Conservation (phyloP, 2,888 invertebrate species). For the Ormyrus thymus region DNA sequence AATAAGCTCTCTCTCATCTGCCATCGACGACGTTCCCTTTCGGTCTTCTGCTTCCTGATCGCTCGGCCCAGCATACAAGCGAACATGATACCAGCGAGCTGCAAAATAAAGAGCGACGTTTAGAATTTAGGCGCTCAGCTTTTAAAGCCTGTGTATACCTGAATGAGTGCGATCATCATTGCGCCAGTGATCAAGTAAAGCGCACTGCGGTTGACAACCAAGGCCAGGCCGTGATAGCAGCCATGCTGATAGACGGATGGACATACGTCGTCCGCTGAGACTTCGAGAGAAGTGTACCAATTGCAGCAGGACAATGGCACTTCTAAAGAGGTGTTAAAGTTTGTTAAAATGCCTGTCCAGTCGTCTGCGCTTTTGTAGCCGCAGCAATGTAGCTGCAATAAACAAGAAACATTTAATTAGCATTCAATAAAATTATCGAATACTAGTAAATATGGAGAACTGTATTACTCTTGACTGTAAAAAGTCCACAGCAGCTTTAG, state of each 20-base stretch:
- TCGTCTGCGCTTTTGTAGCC: constrained; percentile 70
- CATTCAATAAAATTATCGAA: background rate
- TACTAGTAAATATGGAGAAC: background rate
- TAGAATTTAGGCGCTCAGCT: too few relatives aligned
- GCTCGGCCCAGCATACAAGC: constrained; percentile 92
- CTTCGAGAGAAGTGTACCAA: constrained; percentile 67
- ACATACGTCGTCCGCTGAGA: constrained; percentile 58
- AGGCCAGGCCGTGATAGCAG: constrained; percentile 79
- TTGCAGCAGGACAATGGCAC: constrained; percentile 80
- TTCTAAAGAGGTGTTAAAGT: constrained; percentile 57
- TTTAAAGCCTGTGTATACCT: constrained; percentile 75
- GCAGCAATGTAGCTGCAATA: constrained; percentile 73
- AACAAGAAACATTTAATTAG: background rate
- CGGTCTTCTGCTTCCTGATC: constrained; percentile 86
- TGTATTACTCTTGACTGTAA: constrained; percentile 78
- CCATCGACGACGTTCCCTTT: constrained; percentile 83
- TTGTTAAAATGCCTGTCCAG: constrained; percentile 79
- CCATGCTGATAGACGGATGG: constrained; percentile 74
- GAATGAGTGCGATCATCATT: constrained; percentile 87
- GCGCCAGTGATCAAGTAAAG: constrained; percentile 85
- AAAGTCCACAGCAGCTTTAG: constrained; percentile 77
- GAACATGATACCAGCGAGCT: constrained; percentile 91
- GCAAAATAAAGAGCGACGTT: constrained; percentile 56
- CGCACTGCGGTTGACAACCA: constrained; percentile 83
- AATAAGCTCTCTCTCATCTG: constrained; percentile 80